These are phyloP conservation scores for Nautilus pompilius DNA, from an alignment of 1,140 invertebrate genomes.

Conservation along the genomic window DNA sequence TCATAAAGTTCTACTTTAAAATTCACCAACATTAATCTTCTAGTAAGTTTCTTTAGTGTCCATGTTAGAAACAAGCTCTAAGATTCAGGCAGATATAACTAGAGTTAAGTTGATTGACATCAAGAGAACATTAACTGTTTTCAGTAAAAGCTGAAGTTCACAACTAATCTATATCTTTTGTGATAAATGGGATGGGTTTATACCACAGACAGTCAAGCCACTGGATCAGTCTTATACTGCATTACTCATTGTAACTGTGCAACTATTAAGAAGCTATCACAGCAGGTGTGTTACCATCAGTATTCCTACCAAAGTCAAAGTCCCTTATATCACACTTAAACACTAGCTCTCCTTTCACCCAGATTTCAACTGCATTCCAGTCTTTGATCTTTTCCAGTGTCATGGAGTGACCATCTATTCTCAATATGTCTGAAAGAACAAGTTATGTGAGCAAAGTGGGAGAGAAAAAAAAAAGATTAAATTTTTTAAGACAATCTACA, in stretches of 20 bases:
- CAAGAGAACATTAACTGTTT: too few relatives aligned
- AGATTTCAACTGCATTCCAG: constrained; percentile 33
- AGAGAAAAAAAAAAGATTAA: neutral
- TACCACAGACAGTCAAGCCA: neutral
- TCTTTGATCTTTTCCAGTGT: constrained; percentile 24
- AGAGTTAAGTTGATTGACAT: too few relatives aligned
- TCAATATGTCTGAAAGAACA: constrained; percentile 23
- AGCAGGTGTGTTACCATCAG: neutral
- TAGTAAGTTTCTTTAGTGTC: too few relatives aligned
- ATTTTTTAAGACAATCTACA: too few relatives aligned
- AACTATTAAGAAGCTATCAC: neutral
- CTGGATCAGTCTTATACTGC: neutral
- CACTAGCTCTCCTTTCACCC: constrained; percentile 39
- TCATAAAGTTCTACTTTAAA: too few relatives aligned
- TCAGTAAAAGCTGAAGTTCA: neutral
- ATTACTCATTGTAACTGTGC: neutral
- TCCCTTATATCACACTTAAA: constrained; percentile 37
- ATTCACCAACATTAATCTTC: too few relatives aligned
- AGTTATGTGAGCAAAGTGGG: too few relatives aligned
- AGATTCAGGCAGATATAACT: too few relatives aligned
- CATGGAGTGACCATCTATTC: constrained; percentile 24
- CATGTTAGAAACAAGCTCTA: too few relatives aligned
- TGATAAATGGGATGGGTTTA: neutral
- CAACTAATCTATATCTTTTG: neutral
- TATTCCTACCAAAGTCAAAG: constrained; percentile 37